A percentile compares a stretch with the other conserved stretches of the same genome.
phyloP scores from a whole-genome alignment of 2,888 invertebrate species.

The Drosophila rubida region DNA sequence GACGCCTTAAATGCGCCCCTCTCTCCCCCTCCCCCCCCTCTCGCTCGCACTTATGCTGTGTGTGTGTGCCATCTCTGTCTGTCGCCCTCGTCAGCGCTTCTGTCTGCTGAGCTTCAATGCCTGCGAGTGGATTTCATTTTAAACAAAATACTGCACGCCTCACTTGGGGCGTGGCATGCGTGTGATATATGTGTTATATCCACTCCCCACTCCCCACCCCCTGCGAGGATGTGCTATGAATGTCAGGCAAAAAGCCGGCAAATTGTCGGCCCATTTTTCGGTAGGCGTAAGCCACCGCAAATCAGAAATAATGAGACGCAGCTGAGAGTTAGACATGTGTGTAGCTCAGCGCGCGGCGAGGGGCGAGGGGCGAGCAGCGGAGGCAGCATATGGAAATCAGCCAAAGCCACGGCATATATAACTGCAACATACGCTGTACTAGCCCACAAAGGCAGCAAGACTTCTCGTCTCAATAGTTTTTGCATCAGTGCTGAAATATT shows the following conservation, averaged over 20 bases:
- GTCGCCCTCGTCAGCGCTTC: not conserved
- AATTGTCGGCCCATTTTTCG: slow-evolving; percentile 45
- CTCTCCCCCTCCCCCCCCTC: not conserved
- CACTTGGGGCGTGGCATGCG: slow-evolving; percentile 46
- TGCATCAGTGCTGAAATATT: no score
- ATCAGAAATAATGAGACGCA: slow-evolving; percentile 77
- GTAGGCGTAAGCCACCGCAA: slow-evolving; percentile 51
- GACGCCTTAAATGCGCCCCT: slow-evolving; percentile 35
- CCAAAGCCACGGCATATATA: not conserved
- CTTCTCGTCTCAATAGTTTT: no score
- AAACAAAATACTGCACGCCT: slow-evolving; percentile 48
- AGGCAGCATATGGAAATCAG: slow-evolving; percentile 12
- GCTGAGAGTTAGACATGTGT: slow-evolving; percentile 52
- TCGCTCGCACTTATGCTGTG: not conserved
- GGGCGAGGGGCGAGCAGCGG: not conserved
- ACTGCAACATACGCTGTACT: not conserved
- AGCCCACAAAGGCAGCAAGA: no score
- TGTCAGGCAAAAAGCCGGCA: slow-evolving; percentile 50
- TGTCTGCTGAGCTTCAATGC: slow-evolving; percentile 31
- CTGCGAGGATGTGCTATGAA: slow-evolving; percentile 31
- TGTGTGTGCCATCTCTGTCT: not conserved
- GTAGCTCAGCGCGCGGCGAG: no score
- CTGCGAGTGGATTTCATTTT: slow-evolving; percentile 55
- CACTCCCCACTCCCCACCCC: not conserved
- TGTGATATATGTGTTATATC: slow-evolving; percentile 28